Evolutionary conservation across 2,888 invertebrate genomes (phyloP).

Genomic region (Torymus tubicola): DNA sequence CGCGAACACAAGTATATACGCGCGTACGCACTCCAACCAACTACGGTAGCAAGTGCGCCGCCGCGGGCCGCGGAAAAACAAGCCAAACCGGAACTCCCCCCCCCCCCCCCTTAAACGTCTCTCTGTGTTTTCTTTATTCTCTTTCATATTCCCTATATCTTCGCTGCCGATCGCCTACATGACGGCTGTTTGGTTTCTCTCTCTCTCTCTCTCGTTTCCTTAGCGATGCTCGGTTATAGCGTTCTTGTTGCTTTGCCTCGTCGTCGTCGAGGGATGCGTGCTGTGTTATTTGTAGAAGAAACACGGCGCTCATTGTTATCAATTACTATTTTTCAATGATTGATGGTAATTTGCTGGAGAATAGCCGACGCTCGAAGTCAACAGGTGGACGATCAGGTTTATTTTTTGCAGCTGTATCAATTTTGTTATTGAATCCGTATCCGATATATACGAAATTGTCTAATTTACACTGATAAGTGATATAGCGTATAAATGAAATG

Average conservation of each 20-base stretch:
- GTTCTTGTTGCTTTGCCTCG: constrained; percentile 10
- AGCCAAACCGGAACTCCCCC: constrained; percentile 56
- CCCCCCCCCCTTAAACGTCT: not conserved
- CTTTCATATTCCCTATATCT: constrained; percentile 50
- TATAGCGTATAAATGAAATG: too few relatives aligned
- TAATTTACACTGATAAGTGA: too few relatives aligned
- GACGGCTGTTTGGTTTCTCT: constrained; percentile 13
- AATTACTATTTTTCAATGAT: too few relatives aligned
- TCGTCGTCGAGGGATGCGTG: not conserved
- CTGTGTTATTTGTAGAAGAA: not conserved
- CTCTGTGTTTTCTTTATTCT: constrained; percentile 22
- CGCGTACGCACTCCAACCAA: constrained; percentile 13
- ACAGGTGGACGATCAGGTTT: too few relatives aligned
- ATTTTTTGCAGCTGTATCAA: too few relatives aligned
- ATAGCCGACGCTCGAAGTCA: too few relatives aligned
- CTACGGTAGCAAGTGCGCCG: constrained; percentile 47
- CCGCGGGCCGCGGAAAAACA: constrained; percentile 53
- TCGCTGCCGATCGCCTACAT: constrained; percentile 42
- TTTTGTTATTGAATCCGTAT: too few relatives aligned
- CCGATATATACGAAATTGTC: too few relatives aligned
- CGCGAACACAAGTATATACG: too few relatives aligned
- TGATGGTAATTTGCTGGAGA: too few relatives aligned
- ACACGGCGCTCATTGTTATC: not conserved
- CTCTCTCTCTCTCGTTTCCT: not conserved
- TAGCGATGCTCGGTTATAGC: not conserved